phyloP scores from a whole-genome alignment of 2,113 vertebrate species.

The Pipa parva region DNA sequence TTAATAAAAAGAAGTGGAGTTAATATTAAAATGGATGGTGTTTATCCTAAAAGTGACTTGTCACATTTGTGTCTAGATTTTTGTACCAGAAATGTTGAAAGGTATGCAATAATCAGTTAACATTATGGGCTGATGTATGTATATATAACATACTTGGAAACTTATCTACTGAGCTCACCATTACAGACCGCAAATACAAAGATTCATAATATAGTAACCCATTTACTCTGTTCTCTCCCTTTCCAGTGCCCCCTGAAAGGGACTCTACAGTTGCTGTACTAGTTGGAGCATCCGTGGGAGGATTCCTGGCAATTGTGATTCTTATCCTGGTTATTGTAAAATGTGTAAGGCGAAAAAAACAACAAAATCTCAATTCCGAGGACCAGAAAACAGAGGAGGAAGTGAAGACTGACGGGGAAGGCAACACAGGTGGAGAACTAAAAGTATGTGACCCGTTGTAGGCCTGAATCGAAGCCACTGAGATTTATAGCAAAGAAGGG shows the following conservation, averaged over 20 bases:
- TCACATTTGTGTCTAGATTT: no score
- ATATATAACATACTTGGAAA: no score
- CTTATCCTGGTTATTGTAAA: conserved; percentile 91
- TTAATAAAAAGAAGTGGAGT: no score
- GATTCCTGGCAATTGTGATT: conserved; percentile 85
- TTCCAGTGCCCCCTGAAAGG: conserved; percentile 79
- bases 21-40: no score
- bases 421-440: conserved; percentile 75
- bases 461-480: neutral
- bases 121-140: no score
- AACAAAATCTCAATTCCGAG: conserved; percentile 87
- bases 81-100: no score
- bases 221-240: neutral
- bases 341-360: conserved; percentile 85
- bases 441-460: conserved; percentile 72
- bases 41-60: no score
- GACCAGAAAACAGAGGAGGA: conserved; percentile 96
- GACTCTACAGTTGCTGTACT: conserved; percentile 91
- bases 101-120: no score
- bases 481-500: neutral
- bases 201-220: no score
- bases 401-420: conserved; percentile 86
- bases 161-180: no score
- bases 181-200: no score
- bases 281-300: conserved; percentile 88